phyloP scores from a whole-genome alignment of 2,113 vertebrate genomes.

The Sinocyclocheilus grahami region DNA sequence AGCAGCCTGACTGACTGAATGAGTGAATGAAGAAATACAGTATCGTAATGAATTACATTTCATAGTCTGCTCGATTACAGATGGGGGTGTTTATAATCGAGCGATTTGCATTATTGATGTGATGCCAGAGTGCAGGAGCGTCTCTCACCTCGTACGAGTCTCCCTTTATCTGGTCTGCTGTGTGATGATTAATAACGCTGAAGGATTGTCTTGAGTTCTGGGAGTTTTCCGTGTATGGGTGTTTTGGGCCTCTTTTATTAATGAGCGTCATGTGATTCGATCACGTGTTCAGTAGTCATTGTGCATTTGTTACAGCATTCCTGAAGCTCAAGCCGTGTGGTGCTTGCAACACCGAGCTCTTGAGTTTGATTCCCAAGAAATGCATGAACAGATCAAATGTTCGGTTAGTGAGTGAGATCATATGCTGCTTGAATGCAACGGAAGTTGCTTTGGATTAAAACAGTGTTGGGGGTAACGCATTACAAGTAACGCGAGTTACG shows the following conservation, averaged over 20 bases:
- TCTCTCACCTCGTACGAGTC: background rate
- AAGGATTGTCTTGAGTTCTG: background rate
- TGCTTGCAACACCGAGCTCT: too few relatives aligned
- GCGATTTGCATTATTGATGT: background rate
- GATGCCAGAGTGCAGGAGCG: too few relatives aligned
- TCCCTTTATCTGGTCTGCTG: background rate
- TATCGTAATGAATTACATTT: conserved; percentile 3
- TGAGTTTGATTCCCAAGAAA: too few relatives aligned
- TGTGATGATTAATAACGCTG: background rate
- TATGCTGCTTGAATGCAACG: too few relatives aligned
- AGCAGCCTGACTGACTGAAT: conserved; percentile 1
- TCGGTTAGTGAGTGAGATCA: too few relatives aligned
- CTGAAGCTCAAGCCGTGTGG: too few relatives aligned
- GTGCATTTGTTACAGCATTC: too few relatives aligned
- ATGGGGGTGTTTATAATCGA: background rate
- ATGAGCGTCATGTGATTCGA: background rate
- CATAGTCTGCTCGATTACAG: background rate
- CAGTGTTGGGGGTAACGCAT: too few relatives aligned
- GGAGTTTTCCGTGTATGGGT: background rate
- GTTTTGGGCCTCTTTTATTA: background rate
- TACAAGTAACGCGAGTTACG: too few relatives aligned
- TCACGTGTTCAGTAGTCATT: background rate
- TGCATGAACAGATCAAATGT: too few relatives aligned
- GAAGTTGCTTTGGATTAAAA: too few relatives aligned
- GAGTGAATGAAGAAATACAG: too few relatives aligned